Percentiles rank a stretch among this genome's conserved stretches.
These are phyloP conservation scores for Chironomus tentans DNA, from an alignment of 2,888 invertebrate genomes.

Conservation along the genomic window DNA sequence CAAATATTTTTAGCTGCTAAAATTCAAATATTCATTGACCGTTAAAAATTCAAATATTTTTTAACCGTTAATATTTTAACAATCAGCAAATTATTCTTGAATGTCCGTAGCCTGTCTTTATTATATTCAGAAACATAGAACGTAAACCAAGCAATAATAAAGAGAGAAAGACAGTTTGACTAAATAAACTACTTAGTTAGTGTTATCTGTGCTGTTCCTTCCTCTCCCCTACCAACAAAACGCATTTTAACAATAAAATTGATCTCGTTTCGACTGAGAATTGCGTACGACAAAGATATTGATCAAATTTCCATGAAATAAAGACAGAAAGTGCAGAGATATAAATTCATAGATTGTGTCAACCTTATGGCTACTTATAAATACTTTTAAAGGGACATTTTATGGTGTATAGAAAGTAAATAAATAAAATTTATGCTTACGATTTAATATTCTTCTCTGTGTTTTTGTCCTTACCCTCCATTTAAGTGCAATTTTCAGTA, in stretches of 20 bases:
- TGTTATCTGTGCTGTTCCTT: neutral
- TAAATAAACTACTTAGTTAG: neutral
- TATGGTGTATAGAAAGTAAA: neutral
- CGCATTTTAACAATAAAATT: no score
- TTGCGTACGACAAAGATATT: neutral
- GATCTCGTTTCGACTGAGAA: neutral
- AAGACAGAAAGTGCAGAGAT: neutral
- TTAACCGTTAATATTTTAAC: no score
- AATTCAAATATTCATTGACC: no score
- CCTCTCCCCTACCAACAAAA: neutral
- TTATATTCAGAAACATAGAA: no score
- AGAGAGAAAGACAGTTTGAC: neutral
- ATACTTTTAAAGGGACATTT: no score
- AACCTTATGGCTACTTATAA: no score
- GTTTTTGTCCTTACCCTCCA: neutral
- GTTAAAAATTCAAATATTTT: no score
- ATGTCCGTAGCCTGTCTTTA: no score
- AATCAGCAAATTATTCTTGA: no score
- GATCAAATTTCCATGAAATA: conserved; percentile 10
- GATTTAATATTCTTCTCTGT: neutral
- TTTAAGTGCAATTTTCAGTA: neutral
- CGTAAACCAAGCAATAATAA: neutral
- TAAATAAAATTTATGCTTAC: neutral
- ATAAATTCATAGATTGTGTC: no score
- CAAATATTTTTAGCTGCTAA: no score